phyloP scores from a whole-genome alignment of 2,888 invertebrate genomes.

The Prosapia bicincta region DNA sequence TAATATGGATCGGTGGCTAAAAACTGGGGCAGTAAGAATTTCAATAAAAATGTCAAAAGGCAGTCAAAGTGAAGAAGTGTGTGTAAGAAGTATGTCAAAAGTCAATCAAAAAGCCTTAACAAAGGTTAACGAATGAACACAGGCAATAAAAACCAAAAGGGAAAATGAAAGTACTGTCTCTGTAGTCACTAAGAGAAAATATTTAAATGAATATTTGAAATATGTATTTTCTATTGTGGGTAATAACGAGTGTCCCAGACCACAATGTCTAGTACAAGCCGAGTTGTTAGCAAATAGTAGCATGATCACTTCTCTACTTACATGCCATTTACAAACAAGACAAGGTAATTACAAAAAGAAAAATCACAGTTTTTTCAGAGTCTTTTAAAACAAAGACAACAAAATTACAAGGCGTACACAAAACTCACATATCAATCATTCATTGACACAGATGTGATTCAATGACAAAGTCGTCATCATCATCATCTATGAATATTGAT shows the following conservation, averaged over 20 bases:
- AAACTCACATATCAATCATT: too few species aligned
- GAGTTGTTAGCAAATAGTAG: background rate
- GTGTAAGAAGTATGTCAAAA: background rate
- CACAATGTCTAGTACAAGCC: background rate
- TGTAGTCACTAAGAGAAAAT: background rate
- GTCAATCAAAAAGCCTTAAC: background rate
- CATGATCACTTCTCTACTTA: background rate
- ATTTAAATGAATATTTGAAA: background rate
- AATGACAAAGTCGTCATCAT: too few species aligned
- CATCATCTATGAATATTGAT: too few species aligned
- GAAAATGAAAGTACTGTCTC: background rate
- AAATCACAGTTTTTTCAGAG: background rate
- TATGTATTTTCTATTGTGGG: background rate
- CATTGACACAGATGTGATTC: too few species aligned
- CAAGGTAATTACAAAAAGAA: background rate
- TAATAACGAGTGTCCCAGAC: background rate
- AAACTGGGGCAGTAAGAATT: constrained; percentile 3
- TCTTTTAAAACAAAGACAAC: background rate
- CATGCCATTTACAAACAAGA: background rate
- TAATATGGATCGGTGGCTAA: background rate
- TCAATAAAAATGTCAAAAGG: too few species aligned
- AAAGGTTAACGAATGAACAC: background rate
- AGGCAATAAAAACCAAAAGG: background rate
- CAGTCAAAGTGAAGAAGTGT: constrained; percentile 14
- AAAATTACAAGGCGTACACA: too few species aligned